Evolutionary conservation across 2,113 vertebrate genomes (phyloP), one percentile per base, ranked within the genome.

Genomic region (Dendrocopos noguchii): DNA sequence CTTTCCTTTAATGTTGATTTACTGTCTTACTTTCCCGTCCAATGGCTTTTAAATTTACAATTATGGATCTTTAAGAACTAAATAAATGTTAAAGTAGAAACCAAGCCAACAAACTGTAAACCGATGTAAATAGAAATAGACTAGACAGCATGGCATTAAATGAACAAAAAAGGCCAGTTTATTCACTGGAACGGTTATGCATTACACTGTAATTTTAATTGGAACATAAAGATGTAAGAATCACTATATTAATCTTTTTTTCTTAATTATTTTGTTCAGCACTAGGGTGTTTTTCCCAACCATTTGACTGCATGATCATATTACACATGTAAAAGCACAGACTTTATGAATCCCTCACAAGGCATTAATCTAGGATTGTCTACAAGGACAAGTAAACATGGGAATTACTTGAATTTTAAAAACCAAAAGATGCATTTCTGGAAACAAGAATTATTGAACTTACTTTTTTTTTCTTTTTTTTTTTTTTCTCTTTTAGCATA

Each of bases 151-250:
- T 22, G 55, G 79, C 87, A 77, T 95, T 96, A 97, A 97, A 97
- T 96, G 97, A 98, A 98, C 96, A 97, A 98, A 97, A 96, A 97
- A 91, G 94, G 95, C 96, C 96, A 96, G 95, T 98, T 98, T 98
- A 98, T 98, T 98, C 97, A 97, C 97, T 98, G 97, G 97, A 97
- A 98, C 95, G 96, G 85, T 96, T 97, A 97, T 95, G 95, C 92
- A 97, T 97, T 97, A 98, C 97, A 98, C 93, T 94, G 97, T 96
- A 97, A 96, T 96, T 95, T 96, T 95, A 97, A 95, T 95, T 95
- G 93, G 86, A 97, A 97, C 95, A 97, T 97, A 97, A 97, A 96
- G 87, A 96, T 96, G 83, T 96, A 96, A 95, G 96, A 97, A 96
- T 95, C 56, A 83, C 87, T 95, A 96, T 94, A 96, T 91, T 71